Base-by-base conservation (phyloP, 2,113 vertebrate species). In the Porphyrio hochstetteri region DNA sequence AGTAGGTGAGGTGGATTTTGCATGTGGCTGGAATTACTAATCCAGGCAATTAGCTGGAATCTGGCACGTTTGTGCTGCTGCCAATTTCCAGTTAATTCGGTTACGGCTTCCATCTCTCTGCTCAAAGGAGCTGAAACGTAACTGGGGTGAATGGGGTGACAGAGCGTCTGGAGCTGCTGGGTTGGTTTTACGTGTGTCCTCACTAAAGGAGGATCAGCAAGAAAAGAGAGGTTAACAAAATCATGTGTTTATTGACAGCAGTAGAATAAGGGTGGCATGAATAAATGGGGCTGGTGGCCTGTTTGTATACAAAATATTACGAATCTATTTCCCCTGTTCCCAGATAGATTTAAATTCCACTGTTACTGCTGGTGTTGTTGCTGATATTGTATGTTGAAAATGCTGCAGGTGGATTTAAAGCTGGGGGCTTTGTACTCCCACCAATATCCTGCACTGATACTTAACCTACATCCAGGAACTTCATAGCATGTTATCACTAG, bases 41-140 rank as follows among this genome's bases (percentile, higher is more conserved):
- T 94, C 88, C 80, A 16, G 24, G 80, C 92, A 86, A 83, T 93
- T 93, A 94, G 80, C 67, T 55, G 60, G 35, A 94, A 88, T 88
- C 76, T 70, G 88, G 85, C 86, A 60, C 38, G 17, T 88, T 80
- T 59, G 68, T 2, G 1, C 70, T 33, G 70, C 64, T 86, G 92
- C 92, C 82, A 57, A 0, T 74, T 92, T 83, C 15, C 38, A 42
- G 56, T 42, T 93, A 64, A 56, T 95, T 92, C 28, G 1, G 72
- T 83, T 81, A 24, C 2, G 3, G 64, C 76, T 83, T 92, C 31
- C 31, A 7, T 56, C 68, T 81, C 63, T 35, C 68, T 84, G 68
- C 83, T 93, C 35, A 18, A 57, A 81, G 86, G 83, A 91, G 70
- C 25, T 35, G 88, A 59, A 88, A 81, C 1, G 21, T 48, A 48